Evolutionary conservation across 2,888 invertebrate species (phyloP).

Genomic region (Stictocephala bisonia): DNA sequence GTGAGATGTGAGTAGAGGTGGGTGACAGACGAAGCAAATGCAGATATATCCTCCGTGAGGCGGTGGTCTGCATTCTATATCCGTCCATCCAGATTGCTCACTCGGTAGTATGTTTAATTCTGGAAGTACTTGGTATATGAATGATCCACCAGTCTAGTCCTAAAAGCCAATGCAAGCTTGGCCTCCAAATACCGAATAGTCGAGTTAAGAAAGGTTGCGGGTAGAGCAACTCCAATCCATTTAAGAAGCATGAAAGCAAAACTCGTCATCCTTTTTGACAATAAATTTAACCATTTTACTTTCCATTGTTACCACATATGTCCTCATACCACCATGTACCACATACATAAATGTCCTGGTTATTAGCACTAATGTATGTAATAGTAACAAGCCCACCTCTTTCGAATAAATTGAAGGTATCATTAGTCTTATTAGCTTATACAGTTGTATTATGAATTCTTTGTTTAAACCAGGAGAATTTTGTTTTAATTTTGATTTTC

Average conservation of each 20-base stretch:
- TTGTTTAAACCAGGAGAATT: constrained; percentile 75
- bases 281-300: constrained; percentile 95
- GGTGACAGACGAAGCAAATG: constrained; percentile 90
- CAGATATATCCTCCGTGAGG: constrained; percentile 95
- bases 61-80: constrained; percentile 97
- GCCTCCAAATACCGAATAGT: constrained; percentile 96
- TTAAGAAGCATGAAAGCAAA: constrained; percentile 84
- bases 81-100: constrained; percentile 91
- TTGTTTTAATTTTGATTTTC: constrained; percentile 56
- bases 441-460: constrained; percentile 82
- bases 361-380: constrained; percentile 90
- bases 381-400: constrained; percentile 81
- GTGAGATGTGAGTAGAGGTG: constrained; percentile 98
- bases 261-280: constrained; percentile 84
- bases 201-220: constrained; percentile 98
- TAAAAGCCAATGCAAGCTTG: constrained; percentile 89
- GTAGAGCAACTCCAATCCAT: constrained; percentile 96
- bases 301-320: constrained; percentile 96
- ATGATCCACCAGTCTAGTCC: constrained; percentile 89
- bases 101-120: constrained; percentile 93
- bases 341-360: constrained; percentile 97
- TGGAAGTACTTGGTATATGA: constrained; percentile 95
- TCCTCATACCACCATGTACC: too few species aligned
- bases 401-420: constrained; percentile 83
- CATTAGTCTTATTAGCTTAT: constrained; percentile 84